Evolutionary conservation across 1,140 invertebrate species (phyloP).

Genomic region (Aphis gossypii): DNA sequence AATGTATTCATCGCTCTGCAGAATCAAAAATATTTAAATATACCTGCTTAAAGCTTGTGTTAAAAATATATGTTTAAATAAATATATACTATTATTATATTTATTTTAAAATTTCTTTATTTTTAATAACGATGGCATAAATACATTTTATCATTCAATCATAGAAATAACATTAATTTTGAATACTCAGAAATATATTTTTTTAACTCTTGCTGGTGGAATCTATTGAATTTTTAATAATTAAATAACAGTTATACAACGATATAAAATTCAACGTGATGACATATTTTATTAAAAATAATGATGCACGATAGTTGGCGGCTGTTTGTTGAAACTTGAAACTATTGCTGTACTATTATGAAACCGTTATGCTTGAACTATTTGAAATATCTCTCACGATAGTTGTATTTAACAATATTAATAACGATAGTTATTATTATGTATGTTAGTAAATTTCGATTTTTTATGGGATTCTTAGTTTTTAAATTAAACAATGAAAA

Average conservation of each 20-base stretch:
- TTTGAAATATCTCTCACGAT: slow-evolving; percentile 14
- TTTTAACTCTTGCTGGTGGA: neutral
- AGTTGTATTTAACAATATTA: too few relatives aligned
- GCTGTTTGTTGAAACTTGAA: neutral
- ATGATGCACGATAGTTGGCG: slow-evolving; percentile 16
- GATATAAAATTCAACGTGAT: neutral
- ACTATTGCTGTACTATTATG: neutral
- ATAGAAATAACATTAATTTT: neutral
- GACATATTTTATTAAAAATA: slow-evolving; percentile 26
- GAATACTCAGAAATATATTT: neutral
- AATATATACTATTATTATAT: neutral
- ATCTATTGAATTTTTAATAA: neutral
- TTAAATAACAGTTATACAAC: slow-evolving; percentile 22
- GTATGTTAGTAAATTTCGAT: neutral
- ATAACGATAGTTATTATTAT: neutral
- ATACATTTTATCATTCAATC: neutral
- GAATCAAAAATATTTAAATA: too few relatives aligned
- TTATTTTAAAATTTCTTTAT: neutral
- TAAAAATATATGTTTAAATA: too few relatives aligned
- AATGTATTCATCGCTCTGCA: too few relatives aligned
- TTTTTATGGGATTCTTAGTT: neutral
- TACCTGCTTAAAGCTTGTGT: too few relatives aligned
- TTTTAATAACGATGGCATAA: neutral
- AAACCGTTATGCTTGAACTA: slow-evolving; percentile 24
- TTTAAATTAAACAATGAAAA: neutral